Evolutionary conservation across 2,797 vertebrate species (phyloP).

Genomic region (Iguana delicatissima): DNA sequence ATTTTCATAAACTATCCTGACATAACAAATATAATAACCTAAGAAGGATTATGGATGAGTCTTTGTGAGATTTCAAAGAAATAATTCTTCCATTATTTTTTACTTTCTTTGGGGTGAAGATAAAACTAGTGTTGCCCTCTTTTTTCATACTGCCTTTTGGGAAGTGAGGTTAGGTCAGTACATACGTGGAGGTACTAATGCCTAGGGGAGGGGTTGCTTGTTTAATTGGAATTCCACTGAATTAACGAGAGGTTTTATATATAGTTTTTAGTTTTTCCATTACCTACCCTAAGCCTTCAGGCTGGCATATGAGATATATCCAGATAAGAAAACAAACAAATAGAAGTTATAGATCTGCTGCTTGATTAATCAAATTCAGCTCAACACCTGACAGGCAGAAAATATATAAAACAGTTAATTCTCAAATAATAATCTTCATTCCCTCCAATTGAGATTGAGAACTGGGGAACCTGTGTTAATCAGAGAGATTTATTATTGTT

Average conservation of each 20-base stretch:
- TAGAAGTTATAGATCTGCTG: neutral
- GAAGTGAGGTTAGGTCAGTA: neutral
- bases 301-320: neutral
- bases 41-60: neutral
- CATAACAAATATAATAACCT: neutral
- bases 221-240: neutral
- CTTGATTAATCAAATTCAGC: neutral
- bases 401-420: neutral
- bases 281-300: neutral
- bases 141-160: neutral
- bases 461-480: neutral
- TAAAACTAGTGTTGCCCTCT: neutral
- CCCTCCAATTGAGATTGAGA: neutral
- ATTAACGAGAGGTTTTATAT: constrained; percentile 1
- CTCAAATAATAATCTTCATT: neutral
- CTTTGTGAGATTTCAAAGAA: neutral
- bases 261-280: neutral
- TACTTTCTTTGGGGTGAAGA: neutral
- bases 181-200: constrained; percentile 9
- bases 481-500: neutral
- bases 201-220: neutral
- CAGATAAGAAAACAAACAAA: neutral
- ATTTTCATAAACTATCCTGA: neutral
- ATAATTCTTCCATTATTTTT: neutral
- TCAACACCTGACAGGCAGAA: neutral